Evolutionary conservation across 2,797 vertebrate species (phyloP), one percentile per base, ranked within the genome.

Genomic region (Rhodeus uyekii): DNA sequence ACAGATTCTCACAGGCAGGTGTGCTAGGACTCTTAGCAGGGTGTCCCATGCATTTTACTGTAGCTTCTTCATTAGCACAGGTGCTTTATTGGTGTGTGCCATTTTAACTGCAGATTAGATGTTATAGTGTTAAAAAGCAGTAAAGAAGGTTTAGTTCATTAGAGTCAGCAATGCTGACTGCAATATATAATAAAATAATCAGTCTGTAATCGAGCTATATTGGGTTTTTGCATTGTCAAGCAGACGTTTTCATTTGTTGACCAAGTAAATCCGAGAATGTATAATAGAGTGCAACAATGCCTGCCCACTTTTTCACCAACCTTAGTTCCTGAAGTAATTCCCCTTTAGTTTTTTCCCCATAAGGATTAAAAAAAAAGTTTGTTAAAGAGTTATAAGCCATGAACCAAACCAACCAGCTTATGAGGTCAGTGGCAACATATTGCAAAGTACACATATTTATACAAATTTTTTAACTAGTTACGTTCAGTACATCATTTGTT

Each of bases 1-100:
- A 42, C 82, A 48, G 48, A 80, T 63, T 68, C 78, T 72, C 50
- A 74, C 87, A 89, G 86, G 87, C 87, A 83, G 87, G 88, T 89
- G 87, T 85, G 71, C 84, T 75, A 75, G 76, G n/a, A 63, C 18
- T 36, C 55, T 55, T 61, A 75, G 18, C 8, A 14, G 18, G 46
- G 19, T 42, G 50, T 74, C 22, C 6, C 8, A 19, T 14, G 69
- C n/a, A 16, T 27, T 53, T 34, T 61, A 34, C 14, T 44, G 46
- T 73, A 14, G 29, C 13, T 53, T 72, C 10, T 50, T 73, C 2
- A 42, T 55, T 68, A 55, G 36, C 18, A 55, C 36, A 22, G 19
- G 69, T 39, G n/a, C 6, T 27, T 65, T 38, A 64, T 53, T 14
- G 22, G 36, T 64, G 13, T 12, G 10, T 65, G 34, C 1, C 9